Base-by-base conservation (phyloP, 2,888 invertebrate species). In the Protophormia terraenovae region DNA sequence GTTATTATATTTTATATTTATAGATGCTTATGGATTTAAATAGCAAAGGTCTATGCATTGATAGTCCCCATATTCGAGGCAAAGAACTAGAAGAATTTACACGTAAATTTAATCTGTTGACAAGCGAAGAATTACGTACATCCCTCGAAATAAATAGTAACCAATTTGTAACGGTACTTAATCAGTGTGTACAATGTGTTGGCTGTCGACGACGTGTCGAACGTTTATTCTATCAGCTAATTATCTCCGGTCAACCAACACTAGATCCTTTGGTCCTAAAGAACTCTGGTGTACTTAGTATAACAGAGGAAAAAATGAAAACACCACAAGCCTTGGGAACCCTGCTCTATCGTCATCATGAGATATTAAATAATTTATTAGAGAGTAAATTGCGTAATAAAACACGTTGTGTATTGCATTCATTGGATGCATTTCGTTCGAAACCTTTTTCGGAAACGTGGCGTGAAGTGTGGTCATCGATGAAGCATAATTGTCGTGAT, bases 21-120 rank as follows among this genome's bases (percentile, higher is more conserved):
- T 93, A 98, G 98, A 97, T 98, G 97, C 95, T 98, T 88, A 97
- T 98, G 96, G 98, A 98, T 93, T 95, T 98, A 90, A 97, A 95
- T 92, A 96, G 95, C 90, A 96, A 97, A 93, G 97, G 97, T 89
- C 94, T 97, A 86, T 95, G 97, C 88, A 97, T 96, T 93, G 97
- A 97, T 93, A 95, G 95, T 92, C 96, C 97, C 76, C 94, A 94
- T 88, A 95, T 97, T 86, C 95, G 96, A 91, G 96, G 96, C 64
- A 96, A 96, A 89, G 97, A 97, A 90, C 93, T 97, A 86, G 97
- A 97, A 87, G 96, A 97, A 89, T 98, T 98, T 93, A 94, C 95
- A 88, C 95, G 96, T 88, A 97, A 97, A 94, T 96, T 96, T 91
- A 95, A 95, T 90, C 94, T 96, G 89, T 94, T 98, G 73, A 95